phyloP scores from a whole-genome alignment of 2,888 invertebrate genomes.

The Piscicola geometra region DNA sequence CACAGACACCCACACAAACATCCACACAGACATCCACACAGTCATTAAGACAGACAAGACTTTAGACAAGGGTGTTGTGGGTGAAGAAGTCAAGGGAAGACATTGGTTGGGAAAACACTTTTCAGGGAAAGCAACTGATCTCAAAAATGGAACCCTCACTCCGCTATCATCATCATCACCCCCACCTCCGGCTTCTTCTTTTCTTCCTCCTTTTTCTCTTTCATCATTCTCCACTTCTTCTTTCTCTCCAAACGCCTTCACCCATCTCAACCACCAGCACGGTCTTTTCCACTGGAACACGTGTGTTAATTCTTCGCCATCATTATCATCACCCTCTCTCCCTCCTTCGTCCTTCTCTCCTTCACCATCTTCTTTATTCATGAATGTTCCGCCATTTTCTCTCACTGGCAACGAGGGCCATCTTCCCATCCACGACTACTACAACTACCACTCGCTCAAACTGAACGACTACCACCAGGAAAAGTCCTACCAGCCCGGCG shows the following conservation, averaged over 20 bases:
- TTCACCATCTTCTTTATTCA: constrained; percentile 11
- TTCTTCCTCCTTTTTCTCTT: not conserved
- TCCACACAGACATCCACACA: no score
- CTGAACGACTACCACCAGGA: not conserved
- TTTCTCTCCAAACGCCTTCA: not conserved
- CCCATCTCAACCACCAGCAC: not conserved
- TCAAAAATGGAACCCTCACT: not conserved
- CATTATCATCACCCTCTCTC: constrained; percentile 21
- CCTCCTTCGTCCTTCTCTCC: not conserved
- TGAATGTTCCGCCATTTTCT: not conserved
- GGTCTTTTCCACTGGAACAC: constrained; percentile 4
- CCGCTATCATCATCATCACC: not conserved
- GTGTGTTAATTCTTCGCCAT: not conserved
- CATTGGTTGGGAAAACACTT: no score
- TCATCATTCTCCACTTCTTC: not conserved
- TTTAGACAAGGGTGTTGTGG: no score
- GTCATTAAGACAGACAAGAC: no score
- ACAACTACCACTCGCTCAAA: not conserved
- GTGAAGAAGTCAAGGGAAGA: no score
- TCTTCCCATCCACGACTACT: not conserved
- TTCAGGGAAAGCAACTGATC: not conserved
- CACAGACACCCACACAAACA: no score
- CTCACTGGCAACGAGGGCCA: not conserved
- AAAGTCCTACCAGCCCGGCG: not conserved
- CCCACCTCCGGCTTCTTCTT: no score